These are phyloP conservation scores for Sepiola atlantica DNA, from an alignment of 2,888 invertebrate genomes.

Conservation along the genomic window DNA sequence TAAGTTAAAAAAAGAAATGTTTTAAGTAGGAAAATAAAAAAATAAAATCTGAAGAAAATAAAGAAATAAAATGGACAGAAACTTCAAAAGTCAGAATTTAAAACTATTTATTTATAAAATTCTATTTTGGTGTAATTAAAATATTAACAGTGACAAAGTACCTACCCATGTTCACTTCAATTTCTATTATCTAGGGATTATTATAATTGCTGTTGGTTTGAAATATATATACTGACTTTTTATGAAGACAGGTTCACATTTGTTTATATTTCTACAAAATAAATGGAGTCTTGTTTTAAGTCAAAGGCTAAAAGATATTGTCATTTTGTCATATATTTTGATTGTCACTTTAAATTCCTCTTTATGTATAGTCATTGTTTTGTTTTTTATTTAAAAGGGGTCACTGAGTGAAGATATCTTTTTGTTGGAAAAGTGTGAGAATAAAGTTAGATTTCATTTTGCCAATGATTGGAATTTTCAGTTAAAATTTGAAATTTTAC, in stretches of 20 bases:
- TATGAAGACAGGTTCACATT: background rate
- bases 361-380: no score
- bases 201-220: background rate
- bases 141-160: background rate
- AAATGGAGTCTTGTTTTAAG: background rate
- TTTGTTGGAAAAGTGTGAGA: no score
- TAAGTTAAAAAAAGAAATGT: background rate
- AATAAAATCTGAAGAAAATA: no score
- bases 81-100: background rate
- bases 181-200: background rate
- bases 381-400: no score
- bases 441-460: no score
- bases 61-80: background rate
- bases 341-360: background rate
- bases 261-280: background rate
- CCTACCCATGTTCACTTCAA: background rate
- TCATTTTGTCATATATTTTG: background rate
- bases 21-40: background rate
- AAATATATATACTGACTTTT: background rate
- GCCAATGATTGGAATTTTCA: no score
- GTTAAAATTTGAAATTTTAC: no score
- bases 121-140: background rate
- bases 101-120: background rate
- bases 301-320: background rate
- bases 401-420: no score